These are phyloP conservation scores for Alexandromys fortis DNA, from an alignment of 2,113 vertebrate genomes.

Conservation along the genomic window DNA sequence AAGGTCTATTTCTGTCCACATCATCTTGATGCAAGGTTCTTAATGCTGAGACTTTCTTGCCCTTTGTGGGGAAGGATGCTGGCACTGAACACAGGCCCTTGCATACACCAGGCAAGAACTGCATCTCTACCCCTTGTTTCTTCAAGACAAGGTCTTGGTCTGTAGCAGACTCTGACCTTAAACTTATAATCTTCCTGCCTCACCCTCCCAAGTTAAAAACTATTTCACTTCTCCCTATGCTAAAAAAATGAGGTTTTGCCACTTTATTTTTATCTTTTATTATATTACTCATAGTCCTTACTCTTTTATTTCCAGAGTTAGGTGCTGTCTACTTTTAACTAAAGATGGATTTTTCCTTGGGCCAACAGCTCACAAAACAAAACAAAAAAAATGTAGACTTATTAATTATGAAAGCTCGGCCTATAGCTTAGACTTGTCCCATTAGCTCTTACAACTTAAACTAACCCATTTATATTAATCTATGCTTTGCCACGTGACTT, in stretches of 20 bases:
- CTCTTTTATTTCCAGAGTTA: background rate
- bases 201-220: background rate
- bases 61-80: background rate
- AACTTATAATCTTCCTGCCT: background rate
- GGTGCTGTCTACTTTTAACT: no score
- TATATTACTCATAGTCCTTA: conserved; percentile 6
- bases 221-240: background rate
- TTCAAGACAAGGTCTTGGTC: background rate
- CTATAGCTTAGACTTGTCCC: background rate
- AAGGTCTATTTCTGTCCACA: background rate
- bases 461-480: background rate
- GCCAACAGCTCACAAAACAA: background rate
- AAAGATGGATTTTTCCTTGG: no score
- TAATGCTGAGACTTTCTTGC: background rate
- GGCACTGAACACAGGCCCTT: background rate
- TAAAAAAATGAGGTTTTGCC: background rate
- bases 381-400: background rate
- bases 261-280: background rate
- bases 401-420: background rate
- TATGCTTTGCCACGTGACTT: background rate
- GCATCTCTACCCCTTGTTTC: background rate
- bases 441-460: background rate
- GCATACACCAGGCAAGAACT: background rate
- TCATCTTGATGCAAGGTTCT: background rate
- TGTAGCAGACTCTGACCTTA: background rate